A percentile compares a stretch with the other conserved stretches of the same genome.
Conservation (phyloP, 2,888 invertebrate species). For the Hypomecis atomaria region DNA sequence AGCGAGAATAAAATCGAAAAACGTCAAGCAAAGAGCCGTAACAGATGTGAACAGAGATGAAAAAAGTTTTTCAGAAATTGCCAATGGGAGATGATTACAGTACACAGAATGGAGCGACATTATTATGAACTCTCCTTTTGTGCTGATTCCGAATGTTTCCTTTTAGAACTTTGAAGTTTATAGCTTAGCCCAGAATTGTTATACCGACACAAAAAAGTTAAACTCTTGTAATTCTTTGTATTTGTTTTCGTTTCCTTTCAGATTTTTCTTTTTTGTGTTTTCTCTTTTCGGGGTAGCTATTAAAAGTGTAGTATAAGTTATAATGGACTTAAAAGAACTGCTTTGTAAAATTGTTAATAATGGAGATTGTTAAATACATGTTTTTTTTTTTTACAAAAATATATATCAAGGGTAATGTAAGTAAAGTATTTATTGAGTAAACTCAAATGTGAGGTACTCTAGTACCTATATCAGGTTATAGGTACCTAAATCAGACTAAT, state of each 20-base stretch:
- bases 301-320: slow-evolving; percentile 27
- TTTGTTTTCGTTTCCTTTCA: slow-evolving; percentile 35
- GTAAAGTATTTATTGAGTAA: too few species aligned
- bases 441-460: too few species aligned
- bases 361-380: not conserved
- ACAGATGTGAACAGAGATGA: slow-evolving; percentile 83
- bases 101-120: slow-evolving; percentile 78
- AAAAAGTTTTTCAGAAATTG: slow-evolving; percentile 81
- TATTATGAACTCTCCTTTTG: slow-evolving; percentile 79
- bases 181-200: slow-evolving; percentile 61
- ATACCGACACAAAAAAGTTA: slow-evolving; percentile 66
- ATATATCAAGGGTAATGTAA: not conserved
- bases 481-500: too few species aligned
- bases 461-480: too few species aligned
- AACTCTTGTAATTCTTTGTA: slow-evolving; percentile 69
- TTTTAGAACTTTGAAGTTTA: slow-evolving; percentile 70
- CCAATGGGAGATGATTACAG: slow-evolving; percentile 80
- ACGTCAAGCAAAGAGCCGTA: slow-evolving; percentile 63
- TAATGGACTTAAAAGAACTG: slow-evolving; percentile 10
- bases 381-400: not conserved
- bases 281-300: slow-evolving; percentile 31
- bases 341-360: slow-evolving; percentile 12
- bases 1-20: slow-evolving; percentile 65
- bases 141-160: slow-evolving; percentile 77
- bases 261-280: slow-evolving; percentile 24